Conservation (phyloP, 2,797 vertebrate species). For the Australoheros facetus region DNA sequence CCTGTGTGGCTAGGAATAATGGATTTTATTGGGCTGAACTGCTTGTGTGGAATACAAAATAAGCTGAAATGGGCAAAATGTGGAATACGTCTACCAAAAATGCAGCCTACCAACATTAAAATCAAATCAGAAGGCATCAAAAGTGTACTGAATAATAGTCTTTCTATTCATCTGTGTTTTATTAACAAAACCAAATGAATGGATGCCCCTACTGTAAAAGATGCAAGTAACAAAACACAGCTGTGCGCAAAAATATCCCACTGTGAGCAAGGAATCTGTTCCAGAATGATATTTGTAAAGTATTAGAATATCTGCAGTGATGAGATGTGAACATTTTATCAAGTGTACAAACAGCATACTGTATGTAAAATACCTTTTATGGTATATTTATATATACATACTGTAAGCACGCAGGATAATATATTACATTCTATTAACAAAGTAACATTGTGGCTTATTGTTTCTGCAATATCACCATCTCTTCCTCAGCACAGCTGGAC, state of each 20-base stretch:
- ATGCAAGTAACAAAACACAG: background rate
- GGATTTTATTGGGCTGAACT: background rate
- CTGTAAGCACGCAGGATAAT: background rate
- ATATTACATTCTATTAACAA: background rate
- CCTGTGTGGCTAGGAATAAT: slow-evolving; percentile 9
- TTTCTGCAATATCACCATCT: background rate
- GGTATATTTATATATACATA: background rate
- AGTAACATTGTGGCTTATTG: background rate
- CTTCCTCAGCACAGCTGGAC: slow-evolving; percentile 27
- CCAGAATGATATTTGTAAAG: background rate
- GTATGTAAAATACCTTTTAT: background rate
- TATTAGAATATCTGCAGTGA: background rate
- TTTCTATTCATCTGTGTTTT: background rate
- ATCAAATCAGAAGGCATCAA: background rate
- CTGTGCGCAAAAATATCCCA: background rate
- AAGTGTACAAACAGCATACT: background rate
- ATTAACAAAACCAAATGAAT: slow-evolving; percentile 8
- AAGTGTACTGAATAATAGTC: background rate
- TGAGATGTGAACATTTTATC: background rate
- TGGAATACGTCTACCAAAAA: background rate
- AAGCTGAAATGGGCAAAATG: background rate
- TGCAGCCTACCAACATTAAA: background rate
- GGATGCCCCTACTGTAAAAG: background rate
- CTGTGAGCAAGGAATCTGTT: background rate
- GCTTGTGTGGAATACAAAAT: slow-evolving; percentile 26